Evolutionary conservation across 1,140 invertebrate genomes (phyloP).

Genomic region (Hestina assimilis): DNA sequence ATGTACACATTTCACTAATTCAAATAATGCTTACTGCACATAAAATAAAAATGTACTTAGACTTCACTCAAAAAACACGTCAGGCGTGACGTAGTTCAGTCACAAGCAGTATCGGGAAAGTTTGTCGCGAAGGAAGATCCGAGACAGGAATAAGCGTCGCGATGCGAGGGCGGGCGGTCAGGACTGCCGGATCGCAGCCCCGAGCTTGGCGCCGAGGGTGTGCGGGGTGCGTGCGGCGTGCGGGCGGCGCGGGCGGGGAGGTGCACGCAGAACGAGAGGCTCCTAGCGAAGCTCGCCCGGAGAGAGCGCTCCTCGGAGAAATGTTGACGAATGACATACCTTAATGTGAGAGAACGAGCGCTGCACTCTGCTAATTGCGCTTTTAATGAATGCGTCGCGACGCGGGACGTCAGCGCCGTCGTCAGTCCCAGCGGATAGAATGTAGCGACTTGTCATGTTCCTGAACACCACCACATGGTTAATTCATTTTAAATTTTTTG

Average conservation of each 20-base stretch:
- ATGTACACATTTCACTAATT: background rate
- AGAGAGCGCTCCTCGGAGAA: slow-evolving; percentile 44
- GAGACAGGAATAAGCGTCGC: slow-evolving; percentile 3
- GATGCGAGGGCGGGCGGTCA: slow-evolving; percentile 28
- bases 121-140: slow-evolving; percentile 9
- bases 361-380: slow-evolving; percentile 62
- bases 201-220: slow-evolving; percentile 9
- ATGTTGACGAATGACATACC: slow-evolving; percentile 60
- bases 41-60: background rate
- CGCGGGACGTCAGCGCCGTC: background rate
- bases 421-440: background rate
- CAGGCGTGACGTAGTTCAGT: background rate
- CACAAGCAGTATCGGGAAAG: slow-evolving; percentile 24
- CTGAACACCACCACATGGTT: no score
- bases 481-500: no score
- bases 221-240: slow-evolving; percentile 7
- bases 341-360: slow-evolving; percentile 37
- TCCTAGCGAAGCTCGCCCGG: slow-evolving; percentile 14
- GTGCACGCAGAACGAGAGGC: slow-evolving; percentile 11
- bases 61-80: slow-evolving; percentile 4
- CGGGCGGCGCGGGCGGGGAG: slow-evolving; percentile 5
- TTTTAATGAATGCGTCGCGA: slow-evolving; percentile 45
- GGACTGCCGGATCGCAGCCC: slow-evolving; percentile 25
- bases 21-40: background rate
- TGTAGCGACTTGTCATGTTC: background rate